Evolutionary conservation across 2,797 vertebrate species (phyloP).

Genomic region (Myotis findleyi): DNA sequence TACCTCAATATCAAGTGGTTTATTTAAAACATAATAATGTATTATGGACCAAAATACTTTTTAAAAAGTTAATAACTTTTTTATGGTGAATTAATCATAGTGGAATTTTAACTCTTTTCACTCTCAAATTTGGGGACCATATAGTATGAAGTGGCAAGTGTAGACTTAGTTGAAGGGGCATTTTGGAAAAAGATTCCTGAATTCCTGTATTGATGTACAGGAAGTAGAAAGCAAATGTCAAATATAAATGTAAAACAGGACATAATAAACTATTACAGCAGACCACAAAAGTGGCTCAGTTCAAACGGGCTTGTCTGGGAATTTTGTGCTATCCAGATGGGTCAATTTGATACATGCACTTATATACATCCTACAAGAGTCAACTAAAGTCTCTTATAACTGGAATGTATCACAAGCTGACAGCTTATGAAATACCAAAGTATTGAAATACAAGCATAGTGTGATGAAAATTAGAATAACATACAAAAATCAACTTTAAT

Average conservation of each 20-base stretch:
- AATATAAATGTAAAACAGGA: conserved; percentile 79
- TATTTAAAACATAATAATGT: conserved; percentile 19
- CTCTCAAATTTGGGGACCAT: neutral
- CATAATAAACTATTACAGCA: conserved; percentile 75
- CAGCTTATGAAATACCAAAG: conserved; percentile 79
- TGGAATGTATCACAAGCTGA: conserved; percentile 80
- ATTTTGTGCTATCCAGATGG: conserved; percentile 82
- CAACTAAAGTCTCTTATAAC: conserved; percentile 76
- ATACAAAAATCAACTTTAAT: conserved; percentile 79
- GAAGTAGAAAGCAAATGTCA: conserved; percentile 80
- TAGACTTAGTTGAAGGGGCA: neutral
- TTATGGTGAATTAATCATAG: neutral
- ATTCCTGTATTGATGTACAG: conserved; percentile 69
- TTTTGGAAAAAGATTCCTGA: conserved; percentile 58
- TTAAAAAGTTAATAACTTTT: neutral
- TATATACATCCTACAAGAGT: conserved; percentile 80
- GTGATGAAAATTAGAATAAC: conserved; percentile 78
- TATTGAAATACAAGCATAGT: conserved; percentile 73
- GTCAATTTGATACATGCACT: conserved; percentile 79
- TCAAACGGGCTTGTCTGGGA: conserved; percentile 77
- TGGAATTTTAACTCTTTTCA: conserved; percentile 35
- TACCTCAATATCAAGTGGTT: neutral
- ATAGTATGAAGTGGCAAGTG: neutral
- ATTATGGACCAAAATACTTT: neutral
- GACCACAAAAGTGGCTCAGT: conserved; percentile 66